Evolutionary conservation across 2,113 vertebrate species (phyloP).

Genomic region (Zingel zingel): DNA sequence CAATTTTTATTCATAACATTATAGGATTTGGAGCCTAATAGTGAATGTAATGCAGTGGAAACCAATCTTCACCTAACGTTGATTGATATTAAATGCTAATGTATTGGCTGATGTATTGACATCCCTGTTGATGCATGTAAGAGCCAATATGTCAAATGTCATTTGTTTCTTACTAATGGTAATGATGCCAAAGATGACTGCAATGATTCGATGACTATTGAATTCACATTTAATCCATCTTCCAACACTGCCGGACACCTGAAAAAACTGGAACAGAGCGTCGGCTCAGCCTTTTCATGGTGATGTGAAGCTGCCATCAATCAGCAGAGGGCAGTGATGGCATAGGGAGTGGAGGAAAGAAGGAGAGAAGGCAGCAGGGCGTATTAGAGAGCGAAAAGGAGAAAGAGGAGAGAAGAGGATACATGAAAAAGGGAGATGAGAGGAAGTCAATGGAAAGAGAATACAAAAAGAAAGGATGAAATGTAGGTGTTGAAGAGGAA

Average conservation of each 20-base stretch:
- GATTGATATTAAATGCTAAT: background rate
- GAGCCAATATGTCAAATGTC: slow-evolving; percentile 21
- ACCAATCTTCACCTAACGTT: background rate
- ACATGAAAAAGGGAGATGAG: background rate
- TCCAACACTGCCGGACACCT: background rate
- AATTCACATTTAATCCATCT: background rate
- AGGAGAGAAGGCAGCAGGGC: background rate
- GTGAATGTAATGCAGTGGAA: background rate
- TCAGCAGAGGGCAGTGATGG: slow-evolving; percentile 74
- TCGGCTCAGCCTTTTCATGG: background rate
- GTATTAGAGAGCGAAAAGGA: background rate
- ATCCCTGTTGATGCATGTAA: background rate
- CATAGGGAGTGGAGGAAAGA: slow-evolving; percentile 26
- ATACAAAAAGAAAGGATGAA: background rate
- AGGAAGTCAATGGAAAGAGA: background rate
- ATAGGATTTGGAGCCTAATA: background rate
- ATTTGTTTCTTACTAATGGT: background rate
- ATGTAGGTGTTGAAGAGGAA: background rate
- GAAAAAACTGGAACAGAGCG: background rate
- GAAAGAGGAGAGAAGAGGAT: background rate
- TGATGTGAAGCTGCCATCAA: slow-evolving; percentile 23
- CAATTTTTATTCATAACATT: background rate
- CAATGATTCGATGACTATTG: background rate
- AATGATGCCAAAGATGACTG: background rate
- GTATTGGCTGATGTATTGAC: slow-evolving; percentile 12